Evolutionary conservation across 2,888 invertebrate genomes (phyloP).

Genomic region (Mamestra brassicae): DNA sequence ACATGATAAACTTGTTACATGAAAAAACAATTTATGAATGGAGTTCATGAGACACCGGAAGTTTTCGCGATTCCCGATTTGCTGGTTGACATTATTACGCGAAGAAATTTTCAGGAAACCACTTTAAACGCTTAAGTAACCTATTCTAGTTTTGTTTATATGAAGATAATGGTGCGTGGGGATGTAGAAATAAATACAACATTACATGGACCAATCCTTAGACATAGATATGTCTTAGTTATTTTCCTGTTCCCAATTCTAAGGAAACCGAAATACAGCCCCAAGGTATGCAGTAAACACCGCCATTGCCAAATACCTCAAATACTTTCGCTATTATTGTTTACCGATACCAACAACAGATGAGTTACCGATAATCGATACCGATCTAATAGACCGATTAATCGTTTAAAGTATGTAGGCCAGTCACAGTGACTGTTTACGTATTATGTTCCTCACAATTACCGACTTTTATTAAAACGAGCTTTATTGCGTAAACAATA

Average conservation of each 20-base stretch:
- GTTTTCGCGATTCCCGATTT: not conserved
- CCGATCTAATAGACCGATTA: conserved; percentile 47
- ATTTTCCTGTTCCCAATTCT: conserved; percentile 70
- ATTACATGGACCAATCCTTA: conserved; percentile 11
- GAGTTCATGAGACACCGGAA: conserved; percentile 50
- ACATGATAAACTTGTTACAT: conserved; percentile 50
- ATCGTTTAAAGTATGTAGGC: conserved; percentile 39
- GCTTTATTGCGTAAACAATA: conserved; percentile 46
- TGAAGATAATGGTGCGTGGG: not conserved
- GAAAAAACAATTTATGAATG: conserved; percentile 55
- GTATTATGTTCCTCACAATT: conserved; percentile 29
- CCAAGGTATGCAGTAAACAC: conserved; percentile 66
- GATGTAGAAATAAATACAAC: conserved; percentile 1
- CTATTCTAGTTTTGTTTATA: conserved; percentile 15
- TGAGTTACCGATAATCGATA: conserved; percentile 40
- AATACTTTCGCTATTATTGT: conserved; percentile 59
- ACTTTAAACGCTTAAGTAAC: conserved; percentile 8
- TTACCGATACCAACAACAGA: conserved; percentile 25
- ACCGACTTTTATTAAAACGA: conserved; percentile 29
- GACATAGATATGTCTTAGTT: conserved; percentile 14
- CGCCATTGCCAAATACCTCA: conserved; percentile 68
- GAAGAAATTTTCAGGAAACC: conserved; percentile 19
- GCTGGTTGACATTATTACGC: conserved; percentile 12
- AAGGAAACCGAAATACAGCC: conserved; percentile 55
- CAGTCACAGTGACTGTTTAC: conserved; percentile 32